phyloP scores from a whole-genome alignment of 2,888 invertebrate genomes.

The Chalcis sispes region DNA sequence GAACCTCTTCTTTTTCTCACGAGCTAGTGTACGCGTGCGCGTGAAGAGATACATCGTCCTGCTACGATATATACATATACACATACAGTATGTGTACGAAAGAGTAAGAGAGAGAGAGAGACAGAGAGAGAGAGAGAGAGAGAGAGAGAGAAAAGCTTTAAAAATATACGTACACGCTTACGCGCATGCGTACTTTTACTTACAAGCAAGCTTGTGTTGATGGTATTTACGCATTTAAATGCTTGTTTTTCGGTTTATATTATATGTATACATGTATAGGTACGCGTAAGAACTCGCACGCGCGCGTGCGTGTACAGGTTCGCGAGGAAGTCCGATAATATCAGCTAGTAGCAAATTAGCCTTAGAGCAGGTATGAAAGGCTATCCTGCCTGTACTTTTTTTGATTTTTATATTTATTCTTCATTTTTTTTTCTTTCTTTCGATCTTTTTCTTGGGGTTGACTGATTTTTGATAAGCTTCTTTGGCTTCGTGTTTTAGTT shows the following conservation, averaged over 20 bases:
- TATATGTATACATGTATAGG: neutral
- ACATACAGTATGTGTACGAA: neutral
- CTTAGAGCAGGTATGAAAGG: conserved; percentile 26
- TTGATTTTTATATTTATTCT: neutral
- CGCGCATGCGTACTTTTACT: neutral
- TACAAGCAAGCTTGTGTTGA: neutral
- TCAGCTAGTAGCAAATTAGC: conserved; percentile 47
- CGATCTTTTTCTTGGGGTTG: conserved; percentile 1
- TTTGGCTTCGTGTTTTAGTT: conserved; percentile 4
- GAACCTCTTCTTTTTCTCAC: conserved; percentile 25
- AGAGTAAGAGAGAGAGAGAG: no score
- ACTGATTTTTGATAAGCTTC: conserved; percentile 28
- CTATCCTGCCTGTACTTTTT: neutral
- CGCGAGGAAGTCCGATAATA: conserved; percentile 40
- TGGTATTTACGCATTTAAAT: conserved; percentile 8
- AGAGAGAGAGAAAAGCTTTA: no score
- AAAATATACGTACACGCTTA: neutral
- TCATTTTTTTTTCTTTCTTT: neutral
- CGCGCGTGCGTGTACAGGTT: neutral
- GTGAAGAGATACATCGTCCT: conserved; percentile 34
- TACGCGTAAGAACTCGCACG: neutral
- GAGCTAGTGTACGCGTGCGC: no score
- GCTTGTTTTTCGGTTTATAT: neutral
- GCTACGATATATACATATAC: neutral
- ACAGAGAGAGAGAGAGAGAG: no score